Percentiles rank a stretch among this genome's conserved stretches.
Evolutionary conservation across 2,113 vertebrate genomes (phyloP).

Genomic region (Nycticryphes semicollaris): DNA sequence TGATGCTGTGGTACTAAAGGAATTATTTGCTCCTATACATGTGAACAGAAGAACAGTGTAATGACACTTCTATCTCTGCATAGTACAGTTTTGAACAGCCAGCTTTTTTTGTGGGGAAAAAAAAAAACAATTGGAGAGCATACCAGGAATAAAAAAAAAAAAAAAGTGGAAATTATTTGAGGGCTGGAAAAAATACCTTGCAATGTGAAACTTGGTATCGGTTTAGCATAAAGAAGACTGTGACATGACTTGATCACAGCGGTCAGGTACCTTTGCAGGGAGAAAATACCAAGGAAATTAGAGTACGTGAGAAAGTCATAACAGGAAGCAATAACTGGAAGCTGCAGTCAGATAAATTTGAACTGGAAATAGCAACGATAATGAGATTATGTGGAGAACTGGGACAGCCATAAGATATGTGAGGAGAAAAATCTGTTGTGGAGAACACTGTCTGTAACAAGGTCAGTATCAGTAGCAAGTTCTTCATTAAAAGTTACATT

Average conservation of each 20-base stretch:
- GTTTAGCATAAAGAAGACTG: background rate
- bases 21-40: background rate
- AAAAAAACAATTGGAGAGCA: background rate
- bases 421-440: slow-evolving; percentile 34
- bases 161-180: background rate
- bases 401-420: background rate
- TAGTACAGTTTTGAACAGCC: background rate
- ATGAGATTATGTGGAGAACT: background rate
- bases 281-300: background rate
- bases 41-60: background rate
- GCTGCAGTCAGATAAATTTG: slow-evolving; percentile 7
- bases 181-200: background rate
- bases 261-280: background rate
- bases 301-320: background rate
- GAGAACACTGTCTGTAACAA: background rate
- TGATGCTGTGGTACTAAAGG: background rate
- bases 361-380: background rate
- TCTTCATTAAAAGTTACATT: background rate
- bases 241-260: background rate
- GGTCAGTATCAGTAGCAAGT: background rate
- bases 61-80: background rate
- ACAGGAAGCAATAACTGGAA: slow-evolving; percentile 46
- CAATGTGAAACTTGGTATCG: background rate
- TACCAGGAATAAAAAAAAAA: background rate
- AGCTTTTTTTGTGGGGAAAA: background rate